These are phyloP conservation scores for Drosophila tripunctata DNA, from an alignment of 2,888 invertebrate genomes.

Conservation along the genomic window DNA sequence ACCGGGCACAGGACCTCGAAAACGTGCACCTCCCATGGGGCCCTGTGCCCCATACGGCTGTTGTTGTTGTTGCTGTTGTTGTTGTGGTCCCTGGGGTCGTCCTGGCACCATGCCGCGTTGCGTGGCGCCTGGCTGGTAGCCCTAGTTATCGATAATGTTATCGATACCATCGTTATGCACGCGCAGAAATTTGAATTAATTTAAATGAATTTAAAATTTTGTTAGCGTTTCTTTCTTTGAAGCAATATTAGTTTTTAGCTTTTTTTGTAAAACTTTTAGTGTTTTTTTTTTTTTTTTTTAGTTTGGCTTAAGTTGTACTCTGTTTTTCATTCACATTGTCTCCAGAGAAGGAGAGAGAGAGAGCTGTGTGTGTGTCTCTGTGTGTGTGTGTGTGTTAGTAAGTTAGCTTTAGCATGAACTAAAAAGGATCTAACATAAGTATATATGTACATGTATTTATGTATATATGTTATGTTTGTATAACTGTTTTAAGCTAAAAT, in stretches of 20 bases:
- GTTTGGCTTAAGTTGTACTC: slow-evolving; percentile 63
- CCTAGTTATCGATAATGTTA: slow-evolving; percentile 65
- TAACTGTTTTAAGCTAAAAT: slow-evolving; percentile 47
- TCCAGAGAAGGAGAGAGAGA: no score
- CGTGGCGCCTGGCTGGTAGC: slow-evolving; percentile 77
- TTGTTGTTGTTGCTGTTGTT: slow-evolving; percentile 84
- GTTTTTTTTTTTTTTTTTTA: background rate
- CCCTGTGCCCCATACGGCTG: slow-evolving; percentile 84
- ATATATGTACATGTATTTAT: slow-evolving; percentile 29
- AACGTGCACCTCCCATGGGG: slow-evolving; percentile 82
- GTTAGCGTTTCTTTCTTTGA: slow-evolving; percentile 64
- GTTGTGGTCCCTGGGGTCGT: slow-evolving; percentile 84
- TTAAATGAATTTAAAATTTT: slow-evolving; percentile 79
- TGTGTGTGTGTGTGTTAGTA: slow-evolving; percentile 25
- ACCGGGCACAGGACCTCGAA: slow-evolving; percentile 78
- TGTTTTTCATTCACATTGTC: slow-evolving; percentile 77
- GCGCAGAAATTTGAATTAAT: slow-evolving; percentile 76
- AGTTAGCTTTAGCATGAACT: slow-evolving; percentile 62
- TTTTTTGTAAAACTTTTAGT: background rate
- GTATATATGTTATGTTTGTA: slow-evolving; percentile 10
- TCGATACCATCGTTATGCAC: slow-evolving; percentile 37
- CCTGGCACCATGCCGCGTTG: slow-evolving; percentile 79
- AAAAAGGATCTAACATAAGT: slow-evolving; percentile 43
- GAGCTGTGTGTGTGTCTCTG: background rate
- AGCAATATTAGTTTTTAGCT: slow-evolving; percentile 16